Evolutionary conservation across 1,140 invertebrate genomes (phyloP), one percentile per base, ranked within the genome.

Genomic region (Lycorma delicatula): DNA sequence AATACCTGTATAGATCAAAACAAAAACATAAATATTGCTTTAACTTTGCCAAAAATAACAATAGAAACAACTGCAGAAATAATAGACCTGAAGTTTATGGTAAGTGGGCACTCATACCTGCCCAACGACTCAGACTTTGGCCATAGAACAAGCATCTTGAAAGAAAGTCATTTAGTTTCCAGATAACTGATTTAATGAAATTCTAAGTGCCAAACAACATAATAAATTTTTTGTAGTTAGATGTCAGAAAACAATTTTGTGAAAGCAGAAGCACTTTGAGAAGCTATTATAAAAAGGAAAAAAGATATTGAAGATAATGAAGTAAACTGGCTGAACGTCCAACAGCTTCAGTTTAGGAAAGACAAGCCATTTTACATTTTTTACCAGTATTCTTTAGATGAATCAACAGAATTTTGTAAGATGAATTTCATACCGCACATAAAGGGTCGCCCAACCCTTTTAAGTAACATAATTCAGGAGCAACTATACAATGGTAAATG

Each of bases 1-100:
- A 58, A 59, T 50, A 54, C 58, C 7, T 60, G 60, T 34, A 29
- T 13, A n/a, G 56, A 48, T 5, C 58, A 60, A 52, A 62, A 64
- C 44, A 34, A 53, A 31, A 60, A 59, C 38, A 38, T 60, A 9
- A 36, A 56, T 11, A 44, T 60, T 12, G 58, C 63, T n/a, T 36
- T 63, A 47, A 29, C 60, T 60, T 57, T 63, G 51, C 5, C 63
- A 23, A 56, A 57, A 44, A 11, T 62, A 20, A 3, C 38, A n/a
- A 3, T 60, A 22, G n/a, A n/a, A n/a, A n/a, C n/a, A n/a, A n/a
- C n/a, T n/a, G n/a, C n/a, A n/a, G 58, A 56, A 13, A 18, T 48
- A 3, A 56, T 60, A 16, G 58, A 56, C 23, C 36, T 27, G 9
- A 60, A 47, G 13, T 56, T 60, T 18, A 60, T 57, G 54, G 28